Evolutionary conservation across 1,140 invertebrate species (phyloP), one percentile per base, ranked within the genome.

Genomic region (Pseudomyrmex dendroicus): DNA sequence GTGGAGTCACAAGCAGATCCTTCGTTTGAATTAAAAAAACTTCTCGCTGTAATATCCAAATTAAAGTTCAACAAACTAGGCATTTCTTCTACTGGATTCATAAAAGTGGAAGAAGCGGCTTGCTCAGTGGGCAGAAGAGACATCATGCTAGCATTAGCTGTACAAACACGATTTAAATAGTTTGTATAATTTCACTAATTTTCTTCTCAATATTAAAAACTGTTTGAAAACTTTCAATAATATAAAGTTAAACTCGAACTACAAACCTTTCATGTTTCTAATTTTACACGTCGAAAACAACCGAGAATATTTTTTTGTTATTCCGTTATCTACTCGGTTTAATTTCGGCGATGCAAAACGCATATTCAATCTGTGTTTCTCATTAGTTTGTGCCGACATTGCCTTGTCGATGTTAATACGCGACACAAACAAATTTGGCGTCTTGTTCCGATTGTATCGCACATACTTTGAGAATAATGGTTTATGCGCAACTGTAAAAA

Each of bases 401-500:
- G 86, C 77, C 67, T 91, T 91, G 59, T 93, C 88, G n/a, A 93
- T 86, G 84, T 92, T 92, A 0, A 92, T 91, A 61, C 89, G 87
- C 8, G 90, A 87, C 8, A 91, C 82, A 1, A 85, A 73, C 12
- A 90, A 77, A 80, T 91, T 91, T 17, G 80, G 35, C 1, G 9
- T 56, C 25, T 85, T 9, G 73, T 74, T 77, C 12, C 73, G 35
- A 22, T 66, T 63, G 17, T 86, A 63, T 48, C 86, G 84, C 46
- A 90, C 82, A 8, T 93, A 86, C 67, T 90, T 87, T 52, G 88
- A 86, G 82, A 93, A 93, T 54, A 93, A 70, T 57, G 91, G 76
- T 64, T 89, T 92, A 46, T 93, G 90, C 7, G 82, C 25, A 76
- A 73, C 90, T 91, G 35, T 15, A 84, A 89, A 62, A 10, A 62